phyloP scores from a whole-genome alignment of 2,797 vertebrate genomes.

The Meda fulgida region DNA sequence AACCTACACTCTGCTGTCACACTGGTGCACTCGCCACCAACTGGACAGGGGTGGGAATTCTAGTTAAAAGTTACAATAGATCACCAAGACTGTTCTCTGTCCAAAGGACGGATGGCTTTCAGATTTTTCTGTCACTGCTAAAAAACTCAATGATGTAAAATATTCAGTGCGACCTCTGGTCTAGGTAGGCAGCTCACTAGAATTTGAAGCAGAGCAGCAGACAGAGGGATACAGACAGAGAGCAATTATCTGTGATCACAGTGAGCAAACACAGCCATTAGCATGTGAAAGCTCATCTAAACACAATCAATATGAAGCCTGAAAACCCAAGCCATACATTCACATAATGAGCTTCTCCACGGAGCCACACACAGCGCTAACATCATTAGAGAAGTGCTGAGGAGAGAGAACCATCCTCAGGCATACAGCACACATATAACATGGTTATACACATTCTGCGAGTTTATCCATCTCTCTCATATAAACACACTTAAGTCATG shows the following conservation, averaged over 20 bases:
- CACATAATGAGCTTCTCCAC: constrained; percentile 41
- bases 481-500: constrained; percentile 8
- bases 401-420: constrained; percentile 13
- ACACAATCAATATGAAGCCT: constrained; percentile 32
- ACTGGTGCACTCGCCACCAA: neutral
- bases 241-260: constrained; percentile 25
- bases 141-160: neutral
- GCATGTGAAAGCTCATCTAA: constrained; percentile 24
- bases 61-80: neutral
- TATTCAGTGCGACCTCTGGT: neutral
- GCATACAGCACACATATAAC: neutral
- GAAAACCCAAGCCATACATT: constrained; percentile 35
- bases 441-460: neutral
- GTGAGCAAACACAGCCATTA: constrained; percentile 23
- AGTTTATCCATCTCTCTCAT: constrained; percentile 3
- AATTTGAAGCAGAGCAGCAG: neutral
- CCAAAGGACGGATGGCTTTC: neutral
- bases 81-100: neutral
- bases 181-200: neutral
- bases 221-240: constrained; percentile 1
- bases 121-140: neutral
- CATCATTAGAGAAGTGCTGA: constrained; percentile 18
- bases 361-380: neutral
- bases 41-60: neutral
- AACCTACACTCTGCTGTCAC: neutral